These are phyloP conservation scores for Gobiocypris rarus DNA, from an alignment of 2,113 vertebrate species.

Conservation along the genomic window DNA sequence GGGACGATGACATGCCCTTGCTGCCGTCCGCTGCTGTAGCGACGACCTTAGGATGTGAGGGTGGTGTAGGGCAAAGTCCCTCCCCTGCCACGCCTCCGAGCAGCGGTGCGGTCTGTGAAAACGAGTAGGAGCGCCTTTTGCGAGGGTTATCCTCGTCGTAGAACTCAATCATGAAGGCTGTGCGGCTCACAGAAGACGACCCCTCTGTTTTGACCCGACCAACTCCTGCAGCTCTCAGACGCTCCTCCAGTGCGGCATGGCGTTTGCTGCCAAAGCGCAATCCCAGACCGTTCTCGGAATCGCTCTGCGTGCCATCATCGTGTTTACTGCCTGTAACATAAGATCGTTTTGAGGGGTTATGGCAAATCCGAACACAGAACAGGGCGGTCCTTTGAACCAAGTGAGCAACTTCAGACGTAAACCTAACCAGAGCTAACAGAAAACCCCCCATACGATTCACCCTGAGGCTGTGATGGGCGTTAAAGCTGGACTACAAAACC, in stretches of 20 bases:
- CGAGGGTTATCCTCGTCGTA: constrained; percentile 91
- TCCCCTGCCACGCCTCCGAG: constrained; percentile 76
- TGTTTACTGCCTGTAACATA: constrained; percentile 89
- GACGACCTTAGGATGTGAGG: constrained; percentile 77
- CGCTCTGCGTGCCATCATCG: constrained; percentile 96
- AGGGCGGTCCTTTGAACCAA: background rate
- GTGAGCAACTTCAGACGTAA: background rate
- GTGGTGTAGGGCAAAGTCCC: constrained; percentile 81
- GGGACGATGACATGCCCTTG: constrained; percentile 79
- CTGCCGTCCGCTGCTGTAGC: constrained; percentile 72
- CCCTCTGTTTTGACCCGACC: constrained; percentile 71
- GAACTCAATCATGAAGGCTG: constrained; percentile 93
- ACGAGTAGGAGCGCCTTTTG: constrained; percentile 91
- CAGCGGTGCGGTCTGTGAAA: constrained; percentile 86
- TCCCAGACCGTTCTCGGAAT: constrained; percentile 90
- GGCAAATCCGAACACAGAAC: constrained; percentile 28
- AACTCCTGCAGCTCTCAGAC: constrained; percentile 80
- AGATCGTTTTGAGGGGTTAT: constrained; percentile 21
- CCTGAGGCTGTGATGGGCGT: background rate
- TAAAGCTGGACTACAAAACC: constrained; percentile 14
- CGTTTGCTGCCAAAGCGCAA: constrained; percentile 85
- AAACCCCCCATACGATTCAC: constrained; percentile 11
- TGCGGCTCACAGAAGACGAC: constrained; percentile 75
- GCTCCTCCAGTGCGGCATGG: constrained; percentile 85
- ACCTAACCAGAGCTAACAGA: constrained; percentile 29